These are phyloP conservation scores for Brachionus angularis DNA, from an alignment of 1,140 invertebrate species.

Conservation along the genomic window DNA sequence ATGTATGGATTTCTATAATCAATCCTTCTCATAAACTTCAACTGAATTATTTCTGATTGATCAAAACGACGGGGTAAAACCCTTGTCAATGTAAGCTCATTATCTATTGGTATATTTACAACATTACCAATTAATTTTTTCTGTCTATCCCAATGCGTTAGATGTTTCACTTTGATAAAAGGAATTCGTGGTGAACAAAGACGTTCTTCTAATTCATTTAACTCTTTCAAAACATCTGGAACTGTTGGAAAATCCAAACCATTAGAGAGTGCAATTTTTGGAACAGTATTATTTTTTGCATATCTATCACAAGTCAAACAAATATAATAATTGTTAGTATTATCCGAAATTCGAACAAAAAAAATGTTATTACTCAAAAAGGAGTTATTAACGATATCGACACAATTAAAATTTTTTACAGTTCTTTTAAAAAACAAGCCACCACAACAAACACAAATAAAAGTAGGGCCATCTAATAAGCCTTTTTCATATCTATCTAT, in stretches of 20 bases:
- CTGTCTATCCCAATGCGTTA: background rate
- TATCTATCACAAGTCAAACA: background rate
- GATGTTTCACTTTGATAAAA: background rate
- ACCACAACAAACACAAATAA: conserved; percentile 11
- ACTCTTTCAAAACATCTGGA: background rate
- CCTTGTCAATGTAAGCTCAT: background rate
- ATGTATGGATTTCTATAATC: background rate
- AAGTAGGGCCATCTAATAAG: background rate
- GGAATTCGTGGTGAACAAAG: background rate
- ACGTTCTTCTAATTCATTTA: background rate
- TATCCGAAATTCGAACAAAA: background rate
- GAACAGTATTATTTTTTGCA: background rate
- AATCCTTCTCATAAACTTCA: background rate
- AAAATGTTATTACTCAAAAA: background rate
- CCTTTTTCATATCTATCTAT: conserved; percentile 1
- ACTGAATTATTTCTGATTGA: background rate
- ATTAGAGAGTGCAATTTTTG: background rate
- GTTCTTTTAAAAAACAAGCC: background rate
- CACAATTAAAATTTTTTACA: background rate
- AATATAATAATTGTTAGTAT: background rate
- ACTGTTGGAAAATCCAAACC: background rate
- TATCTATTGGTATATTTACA: conserved; percentile 6
- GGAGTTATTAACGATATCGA: background rate
- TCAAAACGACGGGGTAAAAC: background rate
- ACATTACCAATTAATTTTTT: conserved; percentile 1